Percentiles rank a stretch among this genome's conserved stretches.
These are phyloP conservation scores for Taphrorychus bicolor DNA, from an alignment of 2,888 invertebrate genomes.

Conservation along the genomic window DNA sequence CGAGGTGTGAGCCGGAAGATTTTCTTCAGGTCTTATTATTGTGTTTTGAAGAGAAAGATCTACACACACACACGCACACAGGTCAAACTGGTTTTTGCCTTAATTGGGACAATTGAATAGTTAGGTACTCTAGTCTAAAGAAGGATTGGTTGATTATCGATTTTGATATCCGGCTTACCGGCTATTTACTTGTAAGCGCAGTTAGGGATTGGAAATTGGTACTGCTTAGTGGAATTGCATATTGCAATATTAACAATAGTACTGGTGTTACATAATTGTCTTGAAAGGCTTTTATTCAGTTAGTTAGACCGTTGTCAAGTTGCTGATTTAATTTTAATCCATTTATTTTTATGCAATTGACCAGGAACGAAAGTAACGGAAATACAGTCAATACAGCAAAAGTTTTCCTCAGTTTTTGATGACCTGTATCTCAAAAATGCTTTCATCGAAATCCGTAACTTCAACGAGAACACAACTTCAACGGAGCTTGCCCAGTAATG, in stretches of 20 bases:
- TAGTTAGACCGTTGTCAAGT: no score
- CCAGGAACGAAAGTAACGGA: no score
- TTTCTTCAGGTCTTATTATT: slow-evolving; percentile 53
- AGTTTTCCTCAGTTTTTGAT: no score
- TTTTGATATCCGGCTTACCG: background rate
- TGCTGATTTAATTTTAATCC: no score
- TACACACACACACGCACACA: slow-evolving; percentile 38
- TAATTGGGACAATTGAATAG: slow-evolving; percentile 33
- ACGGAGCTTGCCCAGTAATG: no score
- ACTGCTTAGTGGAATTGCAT: background rate
- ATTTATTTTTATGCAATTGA: no score
- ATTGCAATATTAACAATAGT: background rate
- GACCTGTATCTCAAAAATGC: no score
- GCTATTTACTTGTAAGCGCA: background rate
- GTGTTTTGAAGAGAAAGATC: slow-evolving; percentile 38
- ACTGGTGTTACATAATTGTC: no score
- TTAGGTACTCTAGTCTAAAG: slow-evolving; percentile 10
- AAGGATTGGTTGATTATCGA: background rate
- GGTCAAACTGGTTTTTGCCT: slow-evolving; percentile 42
- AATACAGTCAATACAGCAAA: no score
- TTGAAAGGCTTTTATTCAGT: no score
- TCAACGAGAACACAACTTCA: no score
- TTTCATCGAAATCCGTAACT: no score
- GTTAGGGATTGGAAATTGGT: background rate
- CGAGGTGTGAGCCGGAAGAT: slow-evolving; percentile 52